A percentile compares a stretch with the other conserved stretches of the same genome.
These are phyloP conservation scores for Stegostoma tigrinum DNA, from an alignment of 2,113 vertebrate genomes.

Conservation along the genomic window DNA sequence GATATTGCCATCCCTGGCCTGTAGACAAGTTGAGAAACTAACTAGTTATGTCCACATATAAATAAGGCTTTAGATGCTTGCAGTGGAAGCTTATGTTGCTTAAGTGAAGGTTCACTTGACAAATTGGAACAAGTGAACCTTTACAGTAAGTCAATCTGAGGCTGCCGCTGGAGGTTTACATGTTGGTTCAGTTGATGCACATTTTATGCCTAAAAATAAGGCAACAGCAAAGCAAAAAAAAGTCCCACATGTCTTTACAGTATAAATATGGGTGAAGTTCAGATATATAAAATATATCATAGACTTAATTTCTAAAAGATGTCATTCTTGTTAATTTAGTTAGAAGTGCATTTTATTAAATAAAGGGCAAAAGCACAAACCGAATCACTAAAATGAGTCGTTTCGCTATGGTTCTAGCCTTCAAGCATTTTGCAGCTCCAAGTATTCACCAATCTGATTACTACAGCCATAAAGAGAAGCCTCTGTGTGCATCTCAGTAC, in stretches of 20 bases:
- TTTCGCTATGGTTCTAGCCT: not conserved
- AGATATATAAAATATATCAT: not conserved
- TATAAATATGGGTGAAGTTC: not conserved
- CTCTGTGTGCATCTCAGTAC: slow-evolving; percentile 8
- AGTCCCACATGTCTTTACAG: not conserved
- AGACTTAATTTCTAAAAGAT: not conserved
- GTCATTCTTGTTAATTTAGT: not conserved
- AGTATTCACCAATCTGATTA: not conserved
- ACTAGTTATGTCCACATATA: not conserved
- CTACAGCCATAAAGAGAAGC: not conserved
- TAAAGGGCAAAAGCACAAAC: not conserved
- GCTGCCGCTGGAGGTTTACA: not conserved
- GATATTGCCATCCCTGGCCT: not conserved
- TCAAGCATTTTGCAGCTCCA: not conserved
- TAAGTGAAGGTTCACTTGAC: not conserved
- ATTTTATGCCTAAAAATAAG: not conserved
- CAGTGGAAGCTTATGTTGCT: not conserved
- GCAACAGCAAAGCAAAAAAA: not conserved
- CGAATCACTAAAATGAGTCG: not conserved
- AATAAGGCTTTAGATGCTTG: not conserved
- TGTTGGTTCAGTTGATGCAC: not conserved
- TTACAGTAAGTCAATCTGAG: not conserved
- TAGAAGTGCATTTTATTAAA: not conserved
- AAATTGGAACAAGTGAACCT: not conserved
- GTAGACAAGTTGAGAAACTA: not conserved